phyloP scores from a whole-genome alignment of 2,113 vertebrate species.

The Acrocephalus kingi region DNA sequence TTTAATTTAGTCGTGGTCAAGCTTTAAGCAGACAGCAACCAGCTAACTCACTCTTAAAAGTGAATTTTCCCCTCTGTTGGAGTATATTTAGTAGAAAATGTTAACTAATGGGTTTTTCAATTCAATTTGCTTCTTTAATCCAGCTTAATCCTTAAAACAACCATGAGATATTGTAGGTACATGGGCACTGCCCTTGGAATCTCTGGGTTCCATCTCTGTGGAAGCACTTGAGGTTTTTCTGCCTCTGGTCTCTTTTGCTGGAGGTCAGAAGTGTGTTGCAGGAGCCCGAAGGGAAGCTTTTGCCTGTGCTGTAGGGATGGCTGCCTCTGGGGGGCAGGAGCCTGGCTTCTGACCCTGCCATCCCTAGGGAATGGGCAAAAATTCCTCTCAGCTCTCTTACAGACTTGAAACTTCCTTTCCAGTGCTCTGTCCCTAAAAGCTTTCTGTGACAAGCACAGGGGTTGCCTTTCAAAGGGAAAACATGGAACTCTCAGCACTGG shows the following conservation, averaged over 20 bases:
- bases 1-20: neutral
- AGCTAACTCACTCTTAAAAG: neutral
- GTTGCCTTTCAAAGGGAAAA: neutral
- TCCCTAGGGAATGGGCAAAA: neutral
- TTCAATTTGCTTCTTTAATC: neutral
- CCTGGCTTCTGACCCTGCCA: neutral
- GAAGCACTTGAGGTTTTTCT: neutral
- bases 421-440: neutral
- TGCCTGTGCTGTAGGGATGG: neutral
- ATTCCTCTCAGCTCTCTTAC: neutral
- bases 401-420: neutral
- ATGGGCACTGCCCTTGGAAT: neutral
- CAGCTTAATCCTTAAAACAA: neutral
- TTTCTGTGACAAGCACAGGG: neutral
- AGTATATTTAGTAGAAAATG: neutral
- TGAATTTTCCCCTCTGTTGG: neutral
- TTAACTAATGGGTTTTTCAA: neutral
- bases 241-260: neutral
- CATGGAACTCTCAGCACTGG: neutral
- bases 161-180: neutral
- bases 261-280: neutral
- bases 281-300: neutral
- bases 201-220: neutral
- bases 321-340: neutral
- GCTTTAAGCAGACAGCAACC: neutral